Conservation (phyloP, 2,113 vertebrate species). For the Petaurus breviceps region DNA sequence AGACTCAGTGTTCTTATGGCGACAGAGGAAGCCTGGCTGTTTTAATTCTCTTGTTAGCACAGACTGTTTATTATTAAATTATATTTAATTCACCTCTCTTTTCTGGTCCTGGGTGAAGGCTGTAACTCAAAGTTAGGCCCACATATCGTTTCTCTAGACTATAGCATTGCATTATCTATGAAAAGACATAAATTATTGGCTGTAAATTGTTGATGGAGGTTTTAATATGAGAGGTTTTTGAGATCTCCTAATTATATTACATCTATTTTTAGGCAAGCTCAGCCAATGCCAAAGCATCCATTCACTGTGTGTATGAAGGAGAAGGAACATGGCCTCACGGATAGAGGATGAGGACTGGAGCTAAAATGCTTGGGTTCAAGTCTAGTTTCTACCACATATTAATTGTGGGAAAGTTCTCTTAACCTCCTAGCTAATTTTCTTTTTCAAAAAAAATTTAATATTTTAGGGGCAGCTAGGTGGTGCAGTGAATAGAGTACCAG, state of each 20-base stretch:
- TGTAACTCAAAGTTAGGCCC: neutral
- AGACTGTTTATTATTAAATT: neutral
- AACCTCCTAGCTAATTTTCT: neutral
- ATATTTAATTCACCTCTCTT: neutral
- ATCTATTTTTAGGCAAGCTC: neutral
- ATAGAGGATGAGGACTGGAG: neutral
- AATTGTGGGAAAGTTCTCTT: neutral
- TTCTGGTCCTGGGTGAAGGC: neutral
- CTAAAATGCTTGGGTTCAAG: neutral
- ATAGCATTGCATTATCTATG: neutral
- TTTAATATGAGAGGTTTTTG: neutral
- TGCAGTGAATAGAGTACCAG: too few species aligned
- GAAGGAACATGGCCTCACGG: neutral
- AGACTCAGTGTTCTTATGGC: neutral
- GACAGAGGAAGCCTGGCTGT: neutral
- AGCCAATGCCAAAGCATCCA: neutral
- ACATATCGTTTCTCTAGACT: too few species aligned
- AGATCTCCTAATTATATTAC: neutral
- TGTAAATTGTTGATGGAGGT: neutral
- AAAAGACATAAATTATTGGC: neutral
- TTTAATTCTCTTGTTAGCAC: neutral
- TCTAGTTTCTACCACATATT: neutral
- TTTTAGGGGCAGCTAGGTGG: too few species aligned
- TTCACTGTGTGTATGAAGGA: neutral
- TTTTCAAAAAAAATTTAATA: neutral